Percentiles rank a stretch among this genome's conserved stretches.
These are phyloP conservation scores for Heliconius ethilla DNA, from an alignment of 2,888 invertebrate species.

Conservation along the genomic window DNA sequence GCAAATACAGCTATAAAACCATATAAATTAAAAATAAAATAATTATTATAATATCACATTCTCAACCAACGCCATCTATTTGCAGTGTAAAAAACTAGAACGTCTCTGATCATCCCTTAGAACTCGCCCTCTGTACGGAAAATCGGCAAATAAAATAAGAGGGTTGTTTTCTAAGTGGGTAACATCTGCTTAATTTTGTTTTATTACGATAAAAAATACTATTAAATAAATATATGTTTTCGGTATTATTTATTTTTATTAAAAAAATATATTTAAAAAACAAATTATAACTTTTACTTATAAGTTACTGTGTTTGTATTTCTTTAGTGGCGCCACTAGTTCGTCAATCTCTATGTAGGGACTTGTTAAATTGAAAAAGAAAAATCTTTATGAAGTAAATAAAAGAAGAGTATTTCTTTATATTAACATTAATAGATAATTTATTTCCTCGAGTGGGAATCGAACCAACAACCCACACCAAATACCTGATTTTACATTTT, in stretches of 20 bases:
- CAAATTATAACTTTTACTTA: not conserved
- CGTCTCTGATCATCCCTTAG: slow-evolving; percentile 41
- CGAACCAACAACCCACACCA: not conserved
- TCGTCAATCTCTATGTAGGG: not conserved
- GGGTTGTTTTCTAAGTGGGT: slow-evolving; percentile 43
- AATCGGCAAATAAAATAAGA: slow-evolving; percentile 43
- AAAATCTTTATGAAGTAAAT: not conserved
- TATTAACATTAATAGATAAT: no score
- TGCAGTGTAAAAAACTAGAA: slow-evolving; percentile 45
- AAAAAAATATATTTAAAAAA: not conserved
- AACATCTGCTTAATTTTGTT: not conserved
- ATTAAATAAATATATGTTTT: not conserved
- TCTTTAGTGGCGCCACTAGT: slow-evolving; percentile 18
- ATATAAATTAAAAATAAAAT: not conserved
- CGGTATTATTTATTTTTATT: not conserved
- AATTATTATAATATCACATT: slow-evolving; percentile 11
- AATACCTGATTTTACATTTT: not conserved
- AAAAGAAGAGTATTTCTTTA: not conserved
- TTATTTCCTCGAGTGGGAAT: no score
- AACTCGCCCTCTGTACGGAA: slow-evolving; percentile 51
- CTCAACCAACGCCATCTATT: slow-evolving; percentile 55
- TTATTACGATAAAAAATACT: not conserved
- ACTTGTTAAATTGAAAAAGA: not conserved
- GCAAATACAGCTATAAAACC: not conserved
- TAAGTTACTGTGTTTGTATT: not conserved